Conservation (phyloP, 2,797 vertebrate genomes). For the Naso thynnoides region DNA sequence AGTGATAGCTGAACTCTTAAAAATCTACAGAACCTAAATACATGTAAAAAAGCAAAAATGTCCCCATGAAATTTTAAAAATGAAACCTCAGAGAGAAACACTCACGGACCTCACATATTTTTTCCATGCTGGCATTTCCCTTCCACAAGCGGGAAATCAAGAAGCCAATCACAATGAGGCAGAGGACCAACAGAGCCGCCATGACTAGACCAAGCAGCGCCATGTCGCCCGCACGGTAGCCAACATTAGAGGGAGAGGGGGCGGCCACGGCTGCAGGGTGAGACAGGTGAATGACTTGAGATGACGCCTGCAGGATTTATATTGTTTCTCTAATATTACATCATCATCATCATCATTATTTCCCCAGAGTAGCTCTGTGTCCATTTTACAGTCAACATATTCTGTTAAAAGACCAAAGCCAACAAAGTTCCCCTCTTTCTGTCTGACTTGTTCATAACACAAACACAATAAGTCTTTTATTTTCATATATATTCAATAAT, state of each 20-base stretch:
- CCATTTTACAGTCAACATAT: too few species aligned
- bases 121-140: conserved; percentile 75
- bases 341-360: neutral
- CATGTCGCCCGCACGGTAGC: conserved; percentile 88
- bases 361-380: too few species aligned
- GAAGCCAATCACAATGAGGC: conserved; percentile 86
- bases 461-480: too few species aligned
- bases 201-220: conserved; percentile 88
- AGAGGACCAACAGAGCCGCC: conserved; percentile 87
- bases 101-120: conserved; percentile 82
- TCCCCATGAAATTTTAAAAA: too few species aligned
- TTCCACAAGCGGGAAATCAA: conserved; percentile 84
- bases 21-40: too few species aligned
- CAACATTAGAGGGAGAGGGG: conserved; percentile 73
- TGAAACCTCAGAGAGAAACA: neutral
- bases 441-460: too few species aligned
- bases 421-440: too few species aligned
- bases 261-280: conserved; percentile 69
- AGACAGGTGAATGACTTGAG: neutral
- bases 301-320: neutral
- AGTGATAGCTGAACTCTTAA: too few species aligned
- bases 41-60: too few species aligned
- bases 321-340: neutral
- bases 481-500: too few species aligned
- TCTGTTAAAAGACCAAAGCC: too few species aligned